Evolutionary conservation across 2,888 invertebrate species (phyloP), one percentile per base, ranked within the genome.

Genomic region (Steinernema hermaphroditum): DNA sequence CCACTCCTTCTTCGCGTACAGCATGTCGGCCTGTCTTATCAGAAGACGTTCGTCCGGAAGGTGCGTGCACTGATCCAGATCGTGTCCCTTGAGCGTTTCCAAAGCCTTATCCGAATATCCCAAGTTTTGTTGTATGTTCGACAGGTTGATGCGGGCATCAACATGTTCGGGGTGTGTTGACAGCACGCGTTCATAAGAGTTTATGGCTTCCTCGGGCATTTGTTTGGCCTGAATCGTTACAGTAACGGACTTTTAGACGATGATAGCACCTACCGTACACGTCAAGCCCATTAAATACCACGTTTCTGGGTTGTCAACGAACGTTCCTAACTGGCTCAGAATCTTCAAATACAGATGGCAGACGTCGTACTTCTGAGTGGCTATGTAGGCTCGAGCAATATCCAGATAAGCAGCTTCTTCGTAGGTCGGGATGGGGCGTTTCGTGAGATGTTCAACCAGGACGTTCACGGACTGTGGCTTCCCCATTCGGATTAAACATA

Each of bases 21-120:
- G 76, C 14, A 84, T 80, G 43, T 85, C 84, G 14, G 83, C 80
- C 70, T 84, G 84, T 8, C 81, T 79, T 43, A 80, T 72, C 6
- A 85, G 76, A 32, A 85, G 75, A 9, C 85, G 79, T 71, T 85
- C 85, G 69, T 86, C 85, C 50, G 84, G 84, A 6, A 85, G 49
- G 34, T 76, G 76, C 0, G 81, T 76, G 72, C 83, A 81, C 14
- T 73, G 71, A 32, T 85, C 85, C 49, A 86, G 73, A 74, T 85
- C 83, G 70, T 77, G 78, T 54, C 82, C 82, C 46, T 72, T 77
- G n/a, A 85, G 71, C 0, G 81, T 82, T 41, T 80, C 81, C 14
- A 85, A 75, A 0, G 85, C 85, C 71, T 70, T 71, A 8, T 85
- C 84, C 8, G 76, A 72, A n/a, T 77, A 44, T 4, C 83, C 85